Evolutionary conservation across 2,113 vertebrate genomes (phyloP).

Genomic region (Carassius carassius): DNA sequence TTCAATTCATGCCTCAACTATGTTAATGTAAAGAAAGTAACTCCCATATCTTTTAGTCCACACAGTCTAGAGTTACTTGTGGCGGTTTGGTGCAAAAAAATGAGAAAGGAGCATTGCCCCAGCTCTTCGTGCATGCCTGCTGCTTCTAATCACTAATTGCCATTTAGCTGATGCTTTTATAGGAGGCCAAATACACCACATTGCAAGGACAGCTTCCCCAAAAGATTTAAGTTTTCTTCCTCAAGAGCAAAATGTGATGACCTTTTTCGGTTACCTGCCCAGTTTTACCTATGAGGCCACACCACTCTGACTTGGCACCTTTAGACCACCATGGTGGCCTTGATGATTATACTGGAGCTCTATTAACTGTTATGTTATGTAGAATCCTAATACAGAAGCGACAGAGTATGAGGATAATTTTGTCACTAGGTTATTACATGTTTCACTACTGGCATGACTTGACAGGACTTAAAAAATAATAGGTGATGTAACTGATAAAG

Average conservation of each 20-base stretch:
- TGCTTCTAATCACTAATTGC: background rate
- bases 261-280: background rate
- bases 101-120: background rate
- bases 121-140: background rate
- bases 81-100: background rate
- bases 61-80: background rate
- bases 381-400: background rate
- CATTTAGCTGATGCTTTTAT: slow-evolving; percentile 8
- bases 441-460: background rate
- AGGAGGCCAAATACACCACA: background rate
- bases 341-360: background rate
- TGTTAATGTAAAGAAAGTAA: background rate
- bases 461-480: background rate
- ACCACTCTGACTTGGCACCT: background rate
- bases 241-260: background rate
- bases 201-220: background rate
- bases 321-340: background rate
- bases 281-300: background rate
- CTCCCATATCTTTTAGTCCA: background rate
- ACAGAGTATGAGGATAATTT: background rate
- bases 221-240: background rate
- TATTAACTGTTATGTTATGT: background rate
- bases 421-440: background rate
- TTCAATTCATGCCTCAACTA: background rate
- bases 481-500: background rate